phyloP scores from a whole-genome alignment of 2,888 invertebrate genomes.

The Campopleginae sp. region DNA sequence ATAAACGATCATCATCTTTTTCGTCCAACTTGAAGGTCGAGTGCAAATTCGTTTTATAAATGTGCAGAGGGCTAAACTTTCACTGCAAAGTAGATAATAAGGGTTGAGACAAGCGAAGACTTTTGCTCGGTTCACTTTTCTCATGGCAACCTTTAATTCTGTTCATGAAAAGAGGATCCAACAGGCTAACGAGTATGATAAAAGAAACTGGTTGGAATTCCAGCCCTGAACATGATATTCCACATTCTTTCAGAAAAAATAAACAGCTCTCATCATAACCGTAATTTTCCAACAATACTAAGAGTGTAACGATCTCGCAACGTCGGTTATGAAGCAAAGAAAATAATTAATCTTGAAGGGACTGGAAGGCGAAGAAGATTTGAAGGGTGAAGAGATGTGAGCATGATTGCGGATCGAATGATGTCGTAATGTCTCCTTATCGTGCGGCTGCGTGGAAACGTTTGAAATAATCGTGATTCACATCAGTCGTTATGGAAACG shows the following conservation, averaged over 20 bases:
- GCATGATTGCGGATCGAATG: background rate
- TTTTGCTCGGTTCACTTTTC: background rate
- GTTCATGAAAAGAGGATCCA: background rate
- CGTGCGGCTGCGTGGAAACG: constrained; percentile 27
- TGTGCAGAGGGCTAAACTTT: constrained; percentile 9
- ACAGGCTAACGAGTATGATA: too few species aligned
- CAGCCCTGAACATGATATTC: background rate
- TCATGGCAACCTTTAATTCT: background rate
- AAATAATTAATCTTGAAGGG: constrained; percentile 15
- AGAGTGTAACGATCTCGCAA: background rate
- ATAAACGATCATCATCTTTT: constrained; percentile 58
- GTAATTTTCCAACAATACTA: constrained; percentile 17
- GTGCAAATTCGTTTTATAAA: constrained; percentile 30
- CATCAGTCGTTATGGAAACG: constrained; percentile 36
- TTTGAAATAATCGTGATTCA: constrained; percentile 48
- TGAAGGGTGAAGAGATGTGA: constrained; percentile 12
- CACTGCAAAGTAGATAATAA: constrained; percentile 12
- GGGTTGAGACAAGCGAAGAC: background rate
- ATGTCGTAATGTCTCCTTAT: constrained; percentile 48
- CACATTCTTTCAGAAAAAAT: constrained; percentile 2
- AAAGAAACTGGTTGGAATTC: background rate
- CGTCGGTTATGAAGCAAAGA: constrained; percentile 17
- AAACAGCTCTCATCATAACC: constrained; percentile 12
- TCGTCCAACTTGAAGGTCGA: constrained; percentile 20
- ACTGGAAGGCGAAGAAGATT: constrained; percentile 3